Evolutionary conservation across 2,113 vertebrate genomes (phyloP).

Genomic region (Jaculus jaculus): DNA sequence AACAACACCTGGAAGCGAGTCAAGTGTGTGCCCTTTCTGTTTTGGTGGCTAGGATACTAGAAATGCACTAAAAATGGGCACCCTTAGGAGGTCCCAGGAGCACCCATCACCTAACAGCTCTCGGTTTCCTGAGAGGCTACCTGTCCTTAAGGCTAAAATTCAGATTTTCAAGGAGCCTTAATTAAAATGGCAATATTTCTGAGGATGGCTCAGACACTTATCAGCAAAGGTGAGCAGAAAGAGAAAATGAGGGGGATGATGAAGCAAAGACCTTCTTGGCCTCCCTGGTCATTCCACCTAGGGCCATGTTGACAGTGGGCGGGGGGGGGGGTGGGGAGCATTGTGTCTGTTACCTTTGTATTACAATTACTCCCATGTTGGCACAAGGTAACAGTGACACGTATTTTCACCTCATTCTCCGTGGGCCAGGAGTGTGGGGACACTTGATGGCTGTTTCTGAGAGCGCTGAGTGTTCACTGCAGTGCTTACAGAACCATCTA

Average conservation of each 20-base stretch:
- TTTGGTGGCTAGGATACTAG: not conserved
- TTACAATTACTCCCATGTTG: not conserved
- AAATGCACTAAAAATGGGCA: not conserved
- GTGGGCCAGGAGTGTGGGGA: not conserved
- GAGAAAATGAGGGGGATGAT: not conserved
- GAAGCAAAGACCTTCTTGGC: not conserved
- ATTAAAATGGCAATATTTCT: slow-evolving; percentile 27
- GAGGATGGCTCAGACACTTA: not conserved
- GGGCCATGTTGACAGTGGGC: no score
- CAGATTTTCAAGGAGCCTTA: slow-evolving; percentile 7
- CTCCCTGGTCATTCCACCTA: not conserved
- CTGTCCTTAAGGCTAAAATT: slow-evolving; percentile 29
- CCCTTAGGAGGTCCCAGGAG: not conserved
- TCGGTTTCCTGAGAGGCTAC: not conserved
- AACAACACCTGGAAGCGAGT: not conserved
- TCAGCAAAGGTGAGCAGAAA: not conserved
- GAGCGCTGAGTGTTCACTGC: not conserved
- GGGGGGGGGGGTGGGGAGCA: not conserved
- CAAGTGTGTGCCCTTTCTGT: not conserved
- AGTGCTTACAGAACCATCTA: not conserved
- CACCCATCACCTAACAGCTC: not conserved
- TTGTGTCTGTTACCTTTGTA: fast-evolving
- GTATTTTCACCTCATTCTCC: not conserved
- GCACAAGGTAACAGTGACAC: not conserved
- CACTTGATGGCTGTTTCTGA: not conserved